Conservation (phyloP, 2,888 invertebrate species). For the Steinernema carpocapsae region DNA sequence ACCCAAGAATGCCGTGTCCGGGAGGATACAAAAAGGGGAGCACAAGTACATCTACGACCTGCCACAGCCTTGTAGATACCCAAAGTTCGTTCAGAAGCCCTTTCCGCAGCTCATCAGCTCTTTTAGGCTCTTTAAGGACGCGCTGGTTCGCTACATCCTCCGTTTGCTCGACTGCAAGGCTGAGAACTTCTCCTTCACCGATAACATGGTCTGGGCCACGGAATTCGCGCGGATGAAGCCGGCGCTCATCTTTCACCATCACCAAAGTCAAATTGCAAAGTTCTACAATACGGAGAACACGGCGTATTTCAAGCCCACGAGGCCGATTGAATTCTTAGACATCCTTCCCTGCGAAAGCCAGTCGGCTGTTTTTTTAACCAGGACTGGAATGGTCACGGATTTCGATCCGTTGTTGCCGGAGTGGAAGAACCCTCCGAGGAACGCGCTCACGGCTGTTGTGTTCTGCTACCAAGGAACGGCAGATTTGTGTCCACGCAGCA, state of each 20-base stretch:
- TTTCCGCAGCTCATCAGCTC: too few species aligned
- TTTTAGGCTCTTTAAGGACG: slow-evolving; percentile 9
- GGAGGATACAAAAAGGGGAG: not conserved
- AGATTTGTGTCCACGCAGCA: not conserved
- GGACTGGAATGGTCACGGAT: not conserved
- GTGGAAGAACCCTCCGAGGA: not conserved
- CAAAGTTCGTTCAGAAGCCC: not conserved
- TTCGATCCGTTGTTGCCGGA: not conserved
- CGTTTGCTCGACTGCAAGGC: not conserved
- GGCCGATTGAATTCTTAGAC: not conserved
- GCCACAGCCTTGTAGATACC: slow-evolving; percentile 12
- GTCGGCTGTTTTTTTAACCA: not conserved
- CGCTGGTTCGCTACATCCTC: not conserved
- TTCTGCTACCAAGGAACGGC: not conserved
- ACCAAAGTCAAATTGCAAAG: not conserved
- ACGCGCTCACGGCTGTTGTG: not conserved
- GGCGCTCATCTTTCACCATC: not conserved
- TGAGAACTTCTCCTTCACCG: not conserved
- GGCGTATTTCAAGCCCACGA: not conserved
- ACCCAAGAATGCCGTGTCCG: not conserved
- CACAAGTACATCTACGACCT: not conserved
- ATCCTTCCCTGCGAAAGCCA: not conserved
- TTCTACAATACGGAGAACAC: not conserved
- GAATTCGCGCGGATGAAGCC: slow-evolving; percentile 10
- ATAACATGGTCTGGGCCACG: not conserved